Conservation (phyloP, 2,797 vertebrate genomes). For the Periparus ater region DNA sequence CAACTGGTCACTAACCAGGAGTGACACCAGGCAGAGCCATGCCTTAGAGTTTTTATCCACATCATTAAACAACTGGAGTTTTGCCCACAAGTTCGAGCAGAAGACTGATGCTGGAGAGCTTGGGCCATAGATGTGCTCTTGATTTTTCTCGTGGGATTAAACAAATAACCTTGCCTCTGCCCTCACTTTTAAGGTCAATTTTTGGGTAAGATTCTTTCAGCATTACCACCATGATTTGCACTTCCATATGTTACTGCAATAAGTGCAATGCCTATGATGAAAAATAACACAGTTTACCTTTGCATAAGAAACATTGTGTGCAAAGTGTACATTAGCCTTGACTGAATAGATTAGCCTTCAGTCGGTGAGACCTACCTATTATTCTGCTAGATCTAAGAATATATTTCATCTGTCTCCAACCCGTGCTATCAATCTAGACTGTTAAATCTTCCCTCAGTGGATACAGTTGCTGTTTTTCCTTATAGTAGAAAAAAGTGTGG, state of each 20-base stretch:
- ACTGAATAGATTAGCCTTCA: background rate
- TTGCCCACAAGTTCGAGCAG: constrained; percentile 21
- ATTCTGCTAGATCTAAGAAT: background rate
- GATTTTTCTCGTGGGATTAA: background rate
- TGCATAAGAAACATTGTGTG: background rate
- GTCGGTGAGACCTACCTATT: background rate
- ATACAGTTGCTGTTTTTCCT: background rate
- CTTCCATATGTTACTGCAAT: background rate
- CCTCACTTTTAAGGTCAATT: background rate
- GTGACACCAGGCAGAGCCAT: constrained; percentile 26
- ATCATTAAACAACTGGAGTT: constrained; percentile 35
- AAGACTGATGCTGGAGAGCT: background rate
- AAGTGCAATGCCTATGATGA: background rate
- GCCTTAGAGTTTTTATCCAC: constrained; percentile 17
- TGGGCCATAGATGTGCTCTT: background rate
- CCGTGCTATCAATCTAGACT: background rate
- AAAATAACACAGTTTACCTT: background rate
- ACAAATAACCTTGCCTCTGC: background rate
- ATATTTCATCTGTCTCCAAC: background rate
- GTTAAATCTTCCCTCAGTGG: background rate
- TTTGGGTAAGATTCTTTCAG: background rate
- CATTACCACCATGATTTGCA: background rate
- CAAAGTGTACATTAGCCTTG: background rate
- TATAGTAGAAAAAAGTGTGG: background rate
- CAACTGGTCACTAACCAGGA: constrained; percentile 27